Percentiles rank a stretch among this genome's conserved stretches.
phyloP scores from a whole-genome alignment of 1,140 invertebrate species.

The Drosophila sturtevanti region DNA sequence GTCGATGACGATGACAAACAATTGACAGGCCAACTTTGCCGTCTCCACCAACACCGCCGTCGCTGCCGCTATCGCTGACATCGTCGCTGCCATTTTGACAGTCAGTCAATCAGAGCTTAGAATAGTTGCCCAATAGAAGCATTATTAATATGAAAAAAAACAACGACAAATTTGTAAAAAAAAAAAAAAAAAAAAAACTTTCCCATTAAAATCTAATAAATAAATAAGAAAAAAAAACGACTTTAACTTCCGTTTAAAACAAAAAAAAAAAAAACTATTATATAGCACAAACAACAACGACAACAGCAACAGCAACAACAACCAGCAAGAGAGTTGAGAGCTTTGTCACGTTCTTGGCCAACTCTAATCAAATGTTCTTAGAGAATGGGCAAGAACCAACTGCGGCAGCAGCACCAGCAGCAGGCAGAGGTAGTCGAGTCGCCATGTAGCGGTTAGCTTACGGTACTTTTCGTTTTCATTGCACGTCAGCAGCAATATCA shows the following conservation, averaged over 20 bases:
- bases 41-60: not conserved
- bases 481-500: constrained; percentile 67
- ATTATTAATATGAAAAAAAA: not conserved
- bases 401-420: not conserved
- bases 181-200: constrained; percentile 41
- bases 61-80: not conserved
- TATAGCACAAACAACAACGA: constrained; percentile 4
- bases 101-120: constrained; percentile 36
- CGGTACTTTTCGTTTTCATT: constrained; percentile 83
- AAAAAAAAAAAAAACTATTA: constrained; percentile 59
- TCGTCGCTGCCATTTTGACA: constrained; percentile 13
- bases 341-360: constrained; percentile 23
- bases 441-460: constrained; percentile 81
- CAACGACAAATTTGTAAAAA: not conserved
- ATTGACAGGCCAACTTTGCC: constrained; percentile 61
- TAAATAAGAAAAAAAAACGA: constrained; percentile 43
- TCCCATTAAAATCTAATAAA: constrained; percentile 75
- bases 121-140: constrained; percentile 10
- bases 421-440: not conserved
- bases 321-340: not conserved
- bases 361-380: constrained; percentile 49
- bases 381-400: not conserved
- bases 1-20: constrained; percentile 48
- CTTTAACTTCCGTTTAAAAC: constrained; percentile 65
- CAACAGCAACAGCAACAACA: not conserved